Conservation (phyloP, 2,888 invertebrate species). For the Ganaspis brasiliensis region DNA sequence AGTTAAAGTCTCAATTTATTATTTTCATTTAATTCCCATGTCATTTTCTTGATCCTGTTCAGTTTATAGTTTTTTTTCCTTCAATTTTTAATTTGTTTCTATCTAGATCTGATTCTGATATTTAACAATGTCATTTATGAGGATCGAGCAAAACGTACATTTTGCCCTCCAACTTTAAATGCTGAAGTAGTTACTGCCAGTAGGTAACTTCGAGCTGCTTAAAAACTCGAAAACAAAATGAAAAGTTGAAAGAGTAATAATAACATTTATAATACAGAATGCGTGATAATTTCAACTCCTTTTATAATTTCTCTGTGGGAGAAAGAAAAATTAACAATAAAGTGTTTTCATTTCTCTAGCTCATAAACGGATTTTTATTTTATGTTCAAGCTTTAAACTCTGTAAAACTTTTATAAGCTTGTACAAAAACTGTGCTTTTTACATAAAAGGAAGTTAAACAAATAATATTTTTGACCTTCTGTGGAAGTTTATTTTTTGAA, state of each 20-base stretch:
- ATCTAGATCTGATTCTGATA: no score
- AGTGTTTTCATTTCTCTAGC: background rate
- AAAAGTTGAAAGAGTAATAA: background rate
- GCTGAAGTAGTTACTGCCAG: no score
- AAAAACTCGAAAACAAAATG: background rate
- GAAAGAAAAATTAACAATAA: background rate
- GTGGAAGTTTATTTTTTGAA: no score
- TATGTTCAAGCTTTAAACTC: background rate
- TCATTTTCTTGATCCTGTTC: no score
- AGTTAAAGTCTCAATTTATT: no score
- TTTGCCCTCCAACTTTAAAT: no score
- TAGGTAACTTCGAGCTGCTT: background rate
- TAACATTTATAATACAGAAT: slow-evolving; percentile 3
- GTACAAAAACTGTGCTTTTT: background rate
- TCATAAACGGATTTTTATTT: background rate
- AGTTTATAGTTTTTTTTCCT: no score
- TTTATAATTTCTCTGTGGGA: background rate
- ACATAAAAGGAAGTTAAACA: background rate
- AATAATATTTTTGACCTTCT: no score
- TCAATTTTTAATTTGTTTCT: no score
- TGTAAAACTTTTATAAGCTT: background rate
- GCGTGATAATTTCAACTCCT: background rate
- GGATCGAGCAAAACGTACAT: no score
- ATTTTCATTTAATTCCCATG: no score
- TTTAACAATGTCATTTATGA: no score